Evolutionary conservation across 37 sponge, comb jelly and placozoan species (phyloP).

Genomic region (Bolinopsis microptera): DNA sequence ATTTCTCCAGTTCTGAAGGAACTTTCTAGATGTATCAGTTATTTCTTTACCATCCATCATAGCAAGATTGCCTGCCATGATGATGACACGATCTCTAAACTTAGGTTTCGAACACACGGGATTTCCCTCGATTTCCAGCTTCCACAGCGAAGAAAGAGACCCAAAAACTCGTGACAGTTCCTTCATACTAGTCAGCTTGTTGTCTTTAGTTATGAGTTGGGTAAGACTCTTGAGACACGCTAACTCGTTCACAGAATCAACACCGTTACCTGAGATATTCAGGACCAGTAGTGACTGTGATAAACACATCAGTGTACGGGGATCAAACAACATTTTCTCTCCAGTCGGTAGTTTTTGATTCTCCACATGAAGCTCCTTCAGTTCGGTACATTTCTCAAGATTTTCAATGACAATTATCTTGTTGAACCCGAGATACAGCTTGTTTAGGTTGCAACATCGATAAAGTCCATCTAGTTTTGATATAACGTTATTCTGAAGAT

Average conservation of each 20-base stretch:
- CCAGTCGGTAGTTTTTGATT: slow-evolving; percentile 78
- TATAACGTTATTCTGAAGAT: slow-evolving; percentile 94
- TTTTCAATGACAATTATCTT: slow-evolving; percentile 92
- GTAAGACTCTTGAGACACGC: slow-evolving; percentile 43
- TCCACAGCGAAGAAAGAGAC: slow-evolving; percentile 68
- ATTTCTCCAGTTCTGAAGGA: slow-evolving; percentile 89
- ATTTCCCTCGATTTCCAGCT: slow-evolving; percentile 84
- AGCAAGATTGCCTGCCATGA: slow-evolving; percentile 70
- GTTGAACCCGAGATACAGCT: slow-evolving; percentile 93
- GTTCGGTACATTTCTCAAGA: slow-evolving; percentile 70
- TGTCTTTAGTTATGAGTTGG: neutral
- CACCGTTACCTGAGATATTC: neutral
- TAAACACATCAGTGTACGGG: slow-evolving; percentile 73
- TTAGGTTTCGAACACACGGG: slow-evolving; percentile 76
- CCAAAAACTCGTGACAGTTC: slow-evolving; percentile 70
- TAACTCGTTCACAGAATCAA: slow-evolving; percentile 18
- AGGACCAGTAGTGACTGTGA: slow-evolving; percentile 23
- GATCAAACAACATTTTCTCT: slow-evolving; percentile 90
- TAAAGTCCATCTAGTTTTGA: slow-evolving; percentile 74
- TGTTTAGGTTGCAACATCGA: slow-evolving; percentile 73
- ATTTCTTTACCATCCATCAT: slow-evolving; percentile 86
- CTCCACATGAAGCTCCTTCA: slow-evolving; percentile 90
- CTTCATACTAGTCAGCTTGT: slow-evolving; percentile 53
- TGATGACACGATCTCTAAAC: slow-evolving; percentile 85
- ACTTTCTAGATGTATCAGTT: slow-evolving; percentile 79